Base-by-base conservation (phyloP, 2,888 invertebrate species). In the Bellardia pandia region DNA sequence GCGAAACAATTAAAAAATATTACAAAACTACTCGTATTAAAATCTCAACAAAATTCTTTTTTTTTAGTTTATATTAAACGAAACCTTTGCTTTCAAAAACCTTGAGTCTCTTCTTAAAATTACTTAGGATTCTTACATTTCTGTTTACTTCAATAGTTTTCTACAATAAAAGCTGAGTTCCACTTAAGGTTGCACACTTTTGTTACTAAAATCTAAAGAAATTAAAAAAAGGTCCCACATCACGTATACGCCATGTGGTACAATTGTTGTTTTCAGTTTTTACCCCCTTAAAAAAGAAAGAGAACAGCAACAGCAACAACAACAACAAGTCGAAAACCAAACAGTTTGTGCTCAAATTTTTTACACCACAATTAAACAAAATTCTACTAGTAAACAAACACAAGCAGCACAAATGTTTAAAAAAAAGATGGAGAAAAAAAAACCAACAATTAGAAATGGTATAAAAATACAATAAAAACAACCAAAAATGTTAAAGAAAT, bases 231-330 rank as follows among this genome's bases (percentile, higher is more conserved):
- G 51, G 51, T 60, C 16, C 14, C 71, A 77, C 60, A 75, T 84
- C 86, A 84, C 86, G 83, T 86, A 84, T 80, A 76, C 83, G 79
- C 74, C 86, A 86, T 86, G 76, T 80, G 86, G 23, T 72, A 37
- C 76, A 71, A 79, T 69, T 79, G 40, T 40, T 79, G 33, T 48
- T 60, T 51, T 48, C 3, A 13, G 69, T 37, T 53, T 2, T 51
- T 40, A 45, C 13, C 6, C 5, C 40, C 40, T n/a, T 16, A 37
- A 56, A 72, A 30, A 62, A 53, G 37, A 45, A 45, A 56, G 37
- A 45, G 37, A 56, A 14, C 2, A 58, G 5, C 30, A 40, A 66
- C 33, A 66, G n/a, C 60, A 69, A 69, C 40, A 62, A 37, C 37
- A 37, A 37, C 37, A 69, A 75, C 85, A 8, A 80, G 58, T 45